A percentile compares a stretch with the other conserved stretches of the same genome.
phyloP scores from a whole-genome alignment of 2,113 vertebrate genomes.

The Holacanthus passer region DNA sequence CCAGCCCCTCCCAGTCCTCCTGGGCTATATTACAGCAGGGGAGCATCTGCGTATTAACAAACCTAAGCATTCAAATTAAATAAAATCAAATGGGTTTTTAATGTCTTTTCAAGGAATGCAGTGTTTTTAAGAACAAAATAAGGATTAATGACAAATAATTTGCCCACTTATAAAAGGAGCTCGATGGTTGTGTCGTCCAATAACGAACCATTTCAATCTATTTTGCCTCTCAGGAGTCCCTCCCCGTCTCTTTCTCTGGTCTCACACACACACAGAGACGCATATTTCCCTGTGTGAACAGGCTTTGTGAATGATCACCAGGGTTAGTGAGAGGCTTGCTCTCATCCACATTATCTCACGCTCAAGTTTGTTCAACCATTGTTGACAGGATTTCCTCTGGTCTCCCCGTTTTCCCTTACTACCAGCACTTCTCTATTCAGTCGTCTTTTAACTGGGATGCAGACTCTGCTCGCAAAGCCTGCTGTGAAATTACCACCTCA shows the following conservation, averaged over 20 bases:
- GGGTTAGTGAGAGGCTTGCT: constrained; percentile 44
- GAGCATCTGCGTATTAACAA: neutral
- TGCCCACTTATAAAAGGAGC: neutral
- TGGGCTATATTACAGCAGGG: constrained; percentile 3
- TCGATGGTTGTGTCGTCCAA: neutral
- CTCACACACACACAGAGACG: constrained; percentile 5
- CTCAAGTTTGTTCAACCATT: constrained; percentile 75
- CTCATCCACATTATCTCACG: constrained; percentile 64
- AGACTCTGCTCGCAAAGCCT: neutral
- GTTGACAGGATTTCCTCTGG: constrained; percentile 80
- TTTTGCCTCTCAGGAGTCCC: constrained; percentile 11
- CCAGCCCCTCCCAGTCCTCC: neutral
- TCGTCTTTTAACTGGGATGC: constrained; percentile 25
- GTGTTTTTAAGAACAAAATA: neutral
- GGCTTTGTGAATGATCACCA: constrained; percentile 62
- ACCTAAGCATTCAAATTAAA: neutral
- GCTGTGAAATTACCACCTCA: neutral
- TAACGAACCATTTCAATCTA: neutral
- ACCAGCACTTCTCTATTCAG: constrained; percentile 38
- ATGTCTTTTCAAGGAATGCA: neutral
- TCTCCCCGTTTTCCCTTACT: constrained; percentile 42
- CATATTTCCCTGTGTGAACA: constrained; percentile 50
- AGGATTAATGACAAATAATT: neutral
- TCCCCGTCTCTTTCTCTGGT: constrained; percentile 6
- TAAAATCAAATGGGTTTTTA: neutral